Base-by-base conservation (phyloP, 2,113 vertebrate species). In the Syrrhaptes paradoxus region DNA sequence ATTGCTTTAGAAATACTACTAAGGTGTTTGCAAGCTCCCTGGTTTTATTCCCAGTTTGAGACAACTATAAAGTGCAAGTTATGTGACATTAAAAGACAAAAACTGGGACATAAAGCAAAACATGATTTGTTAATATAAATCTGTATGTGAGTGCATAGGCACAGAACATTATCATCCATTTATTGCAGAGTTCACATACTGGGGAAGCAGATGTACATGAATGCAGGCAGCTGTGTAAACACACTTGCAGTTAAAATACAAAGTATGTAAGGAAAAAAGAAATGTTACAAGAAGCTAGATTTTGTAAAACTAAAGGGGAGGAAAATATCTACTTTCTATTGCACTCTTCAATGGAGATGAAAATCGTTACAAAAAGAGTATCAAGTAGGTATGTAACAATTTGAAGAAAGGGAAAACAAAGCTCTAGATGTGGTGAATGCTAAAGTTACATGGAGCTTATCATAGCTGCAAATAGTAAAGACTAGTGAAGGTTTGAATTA, bases 1-100 rank as follows among this genome's bases (percentile, higher is more conserved):
- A 75, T 43, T 72, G 73, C 79, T 93, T 95, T 75, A 67, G 51
- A 84, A 95, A 94, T n/a, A 41, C 28, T 59, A 77, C 26, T 66
- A 77, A 89, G 78, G 82, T 91, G 38, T 59, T 88, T 86, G 45
- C 48, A 91, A 66, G 72, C 32, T 88, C 59, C 65, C 54, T 32
- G 29, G 63, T 86, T 92, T 86, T 52, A n/a, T 81, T 90, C 58
- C 43, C 25, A 67, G 52, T 76, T 66, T 41, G 43, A 95, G 63
- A 34, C 90, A 90, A 72, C 78, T 86, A 45, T n/a, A 70, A 92
- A 90, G 61, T 61, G 21, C 55, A 92, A 85, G 55, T 80, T 74
- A 73, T 5, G 1, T 31, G 71, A 63, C 68, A 77, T 63, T 72
- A 72, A 34, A 75, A 80, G 57, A 45, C 46, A 90, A 32, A 65